phyloP scores from a whole-genome alignment of 1,140 invertebrate species.

The Drosophila carrolli region DNA sequence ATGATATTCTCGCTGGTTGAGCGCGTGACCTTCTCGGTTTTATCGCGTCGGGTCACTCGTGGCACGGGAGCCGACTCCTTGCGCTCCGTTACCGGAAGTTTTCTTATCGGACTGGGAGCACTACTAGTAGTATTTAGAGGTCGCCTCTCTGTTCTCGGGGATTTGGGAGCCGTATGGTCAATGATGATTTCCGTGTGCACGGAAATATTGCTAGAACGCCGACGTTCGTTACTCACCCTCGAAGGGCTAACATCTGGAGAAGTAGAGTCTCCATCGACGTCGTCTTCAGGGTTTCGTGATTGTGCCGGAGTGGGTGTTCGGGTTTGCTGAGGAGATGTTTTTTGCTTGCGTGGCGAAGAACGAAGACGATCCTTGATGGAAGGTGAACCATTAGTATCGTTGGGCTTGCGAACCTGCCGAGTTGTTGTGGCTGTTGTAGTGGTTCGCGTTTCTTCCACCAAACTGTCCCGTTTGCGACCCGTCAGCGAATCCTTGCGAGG shows the following conservation, averaged over 20 bases:
- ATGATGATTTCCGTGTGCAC: slow-evolving; percentile 81
- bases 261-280: slow-evolving; percentile 62
- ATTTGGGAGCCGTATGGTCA: slow-evolving; percentile 68
- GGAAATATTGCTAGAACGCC: slow-evolving; percentile 79
- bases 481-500: slow-evolving; percentile 59
- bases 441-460: slow-evolving; percentile 55
- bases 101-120: slow-evolving; percentile 32
- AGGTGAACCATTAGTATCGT: slow-evolving; percentile 20
- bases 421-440: slow-evolving; percentile 42
- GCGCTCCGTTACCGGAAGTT: slow-evolving; percentile 73
- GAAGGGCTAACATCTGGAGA: slow-evolving; percentile 73
- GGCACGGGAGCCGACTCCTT: slow-evolving; percentile 80
- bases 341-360: slow-evolving; percentile 68
- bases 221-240: slow-evolving; percentile 65
- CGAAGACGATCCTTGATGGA: slow-evolving; percentile 74
- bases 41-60: slow-evolving; percentile 83
- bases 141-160: slow-evolving; percentile 37
- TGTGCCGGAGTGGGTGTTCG: slow-evolving; percentile 27
- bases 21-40: slow-evolving; percentile 85
- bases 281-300: slow-evolving; percentile 34
- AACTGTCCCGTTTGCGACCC: slow-evolving; percentile 48
- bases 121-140: slow-evolving; percentile 1
- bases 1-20: slow-evolving; percentile 86
- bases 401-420: slow-evolving; percentile 34
- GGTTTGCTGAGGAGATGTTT: slow-evolving; percentile 27